These are phyloP conservation scores for Ctenoplectra terminalis DNA, from an alignment of 1,140 invertebrate genomes.

Conservation along the genomic window DNA sequence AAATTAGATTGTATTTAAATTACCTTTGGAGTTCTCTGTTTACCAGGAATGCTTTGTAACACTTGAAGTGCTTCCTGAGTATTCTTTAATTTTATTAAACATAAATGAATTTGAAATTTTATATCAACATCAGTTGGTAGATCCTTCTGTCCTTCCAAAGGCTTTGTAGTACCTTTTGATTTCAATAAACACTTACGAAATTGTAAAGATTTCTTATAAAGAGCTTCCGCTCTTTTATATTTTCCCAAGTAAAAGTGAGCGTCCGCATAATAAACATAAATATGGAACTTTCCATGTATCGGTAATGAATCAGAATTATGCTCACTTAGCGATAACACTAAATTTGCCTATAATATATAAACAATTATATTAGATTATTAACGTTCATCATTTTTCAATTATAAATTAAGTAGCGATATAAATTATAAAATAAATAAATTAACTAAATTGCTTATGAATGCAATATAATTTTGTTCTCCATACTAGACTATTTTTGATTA, in stretches of 20 bases:
- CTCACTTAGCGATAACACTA: slow-evolving; percentile 87
- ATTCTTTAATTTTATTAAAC: slow-evolving; percentile 87
- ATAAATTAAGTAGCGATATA: slow-evolving; percentile 1
- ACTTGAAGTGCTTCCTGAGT: slow-evolving; percentile 85
- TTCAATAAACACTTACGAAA: slow-evolving; percentile 88
- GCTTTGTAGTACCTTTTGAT: slow-evolving; percentile 82
- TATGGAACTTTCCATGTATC: slow-evolving; percentile 85
- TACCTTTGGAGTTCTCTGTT: slow-evolving; percentile 87
- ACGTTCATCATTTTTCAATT: slow-evolving; percentile 67
- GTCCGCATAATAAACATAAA: slow-evolving; percentile 87
- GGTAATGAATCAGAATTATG: slow-evolving; percentile 85
- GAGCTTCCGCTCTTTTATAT: slow-evolving; percentile 87
- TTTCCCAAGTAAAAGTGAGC: slow-evolving; percentile 86
- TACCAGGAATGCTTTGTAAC: slow-evolving; percentile 88
- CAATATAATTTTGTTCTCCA: slow-evolving; percentile 26
- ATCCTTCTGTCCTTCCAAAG: slow-evolving; percentile 81
- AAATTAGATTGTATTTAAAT: slow-evolving; percentile 17
- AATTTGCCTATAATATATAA: slow-evolving; percentile 84
- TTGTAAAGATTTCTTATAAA: slow-evolving; percentile 87
- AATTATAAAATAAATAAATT: slow-evolving; percentile 37
- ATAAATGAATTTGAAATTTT: slow-evolving; percentile 90
- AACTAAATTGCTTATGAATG: neutral
- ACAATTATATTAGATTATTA: slow-evolving; percentile 74
- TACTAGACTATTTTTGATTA: neutral
- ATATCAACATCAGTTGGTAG: slow-evolving; percentile 86